Conservation (phyloP, 2,797 vertebrate species). For the Cynodonichthys magdalenae region DNA sequence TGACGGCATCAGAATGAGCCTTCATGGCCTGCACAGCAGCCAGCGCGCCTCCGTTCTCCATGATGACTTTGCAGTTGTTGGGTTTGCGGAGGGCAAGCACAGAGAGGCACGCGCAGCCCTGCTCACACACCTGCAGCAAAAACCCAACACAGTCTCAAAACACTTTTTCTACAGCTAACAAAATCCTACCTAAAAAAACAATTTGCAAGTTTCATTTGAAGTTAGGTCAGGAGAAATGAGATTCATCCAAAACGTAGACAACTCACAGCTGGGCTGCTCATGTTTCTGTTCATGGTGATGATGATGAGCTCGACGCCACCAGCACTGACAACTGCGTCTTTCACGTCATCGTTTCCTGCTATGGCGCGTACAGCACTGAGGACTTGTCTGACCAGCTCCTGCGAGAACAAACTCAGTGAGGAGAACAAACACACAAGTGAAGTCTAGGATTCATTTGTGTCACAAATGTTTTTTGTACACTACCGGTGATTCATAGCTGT, state of each 20-base stretch:
- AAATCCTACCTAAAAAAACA: neutral
- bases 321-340: slow-evolving; percentile 87
- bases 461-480: neutral
- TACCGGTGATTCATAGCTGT: slow-evolving; percentile 89
- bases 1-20: slow-evolving; percentile 75
- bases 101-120: slow-evolving; percentile 89
- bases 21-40: slow-evolving; percentile 93
- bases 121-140: slow-evolving; percentile 89
- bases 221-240: neutral
- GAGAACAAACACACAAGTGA: neutral
- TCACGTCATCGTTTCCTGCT: slow-evolving; percentile 94
- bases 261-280: slow-evolving; percentile 85
- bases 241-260: neutral
- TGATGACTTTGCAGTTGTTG: slow-evolving; percentile 89
- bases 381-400: slow-evolving; percentile 93
- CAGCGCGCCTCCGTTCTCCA: slow-evolving; percentile 89
- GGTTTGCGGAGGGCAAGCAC: slow-evolving; percentile 93
- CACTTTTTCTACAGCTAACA: neutral
- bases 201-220: neutral
- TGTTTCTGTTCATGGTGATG: slow-evolving; percentile 88
- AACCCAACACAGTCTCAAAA: slow-evolving; percentile 5
- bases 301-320: slow-evolving; percentile 89
- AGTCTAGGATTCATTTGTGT: neutral
- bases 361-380: slow-evolving; percentile 87
- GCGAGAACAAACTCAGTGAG: slow-evolving; percentile 9